These are phyloP conservation scores for Coregonus suidteri DNA, from an alignment of 2,797 vertebrate genomes.

Conservation along the genomic window DNA sequence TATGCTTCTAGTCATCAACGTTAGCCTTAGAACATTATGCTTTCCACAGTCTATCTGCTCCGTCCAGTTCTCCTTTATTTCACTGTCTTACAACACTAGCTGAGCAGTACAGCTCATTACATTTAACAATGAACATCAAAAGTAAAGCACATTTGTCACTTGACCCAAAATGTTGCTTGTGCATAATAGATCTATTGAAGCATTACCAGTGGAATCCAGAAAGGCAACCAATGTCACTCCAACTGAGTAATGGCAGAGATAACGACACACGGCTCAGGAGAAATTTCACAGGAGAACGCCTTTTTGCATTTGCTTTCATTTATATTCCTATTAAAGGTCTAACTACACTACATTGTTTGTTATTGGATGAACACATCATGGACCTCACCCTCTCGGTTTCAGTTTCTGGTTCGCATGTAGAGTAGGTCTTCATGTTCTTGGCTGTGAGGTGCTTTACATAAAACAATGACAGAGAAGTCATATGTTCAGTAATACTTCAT, in stretches of 20 bases:
- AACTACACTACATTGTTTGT: neutral
- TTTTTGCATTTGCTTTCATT: neutral
- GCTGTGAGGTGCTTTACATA: neutral
- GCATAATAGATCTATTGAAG: constrained; percentile 32
- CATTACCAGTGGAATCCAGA: constrained; percentile 16
- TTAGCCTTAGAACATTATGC: neutral
- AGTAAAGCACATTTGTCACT: constrained; percentile 38
- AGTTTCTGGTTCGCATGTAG: neutral
- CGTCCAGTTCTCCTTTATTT: constrained; percentile 17
- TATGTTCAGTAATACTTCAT: neutral
- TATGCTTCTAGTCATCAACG: constrained; percentile 20
- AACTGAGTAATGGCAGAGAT: constrained; percentile 32
- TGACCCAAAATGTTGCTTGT: constrained; percentile 27
- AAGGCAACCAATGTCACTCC: constrained; percentile 19
- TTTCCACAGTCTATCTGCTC: constrained; percentile 26
- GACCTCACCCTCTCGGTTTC: neutral
- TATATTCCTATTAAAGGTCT: neutral
- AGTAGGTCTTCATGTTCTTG: neutral
- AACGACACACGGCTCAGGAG: constrained; percentile 8
- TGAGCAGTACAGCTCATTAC: constrained; percentile 33
- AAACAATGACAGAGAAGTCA: too few relatives aligned
- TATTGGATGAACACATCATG: neutral
- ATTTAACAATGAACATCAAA: constrained; percentile 35
- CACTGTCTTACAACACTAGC: constrained; percentile 13
- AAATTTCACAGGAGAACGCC: constrained; percentile 4